These are phyloP conservation scores for Patella caerulea DNA, from an alignment of 2,888 invertebrate species.

Conservation along the genomic window DNA sequence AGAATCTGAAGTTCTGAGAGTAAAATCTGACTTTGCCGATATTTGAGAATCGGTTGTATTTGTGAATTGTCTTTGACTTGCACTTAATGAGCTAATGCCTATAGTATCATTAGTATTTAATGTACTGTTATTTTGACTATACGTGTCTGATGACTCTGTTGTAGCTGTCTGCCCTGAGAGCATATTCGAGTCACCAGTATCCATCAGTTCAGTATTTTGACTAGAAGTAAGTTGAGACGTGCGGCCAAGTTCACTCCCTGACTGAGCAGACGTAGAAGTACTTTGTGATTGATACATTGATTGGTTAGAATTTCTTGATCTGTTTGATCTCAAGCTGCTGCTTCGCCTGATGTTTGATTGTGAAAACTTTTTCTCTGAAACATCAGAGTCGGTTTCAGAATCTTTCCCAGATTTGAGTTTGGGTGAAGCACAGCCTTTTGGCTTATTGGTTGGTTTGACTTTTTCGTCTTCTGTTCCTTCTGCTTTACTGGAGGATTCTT, in stretches of 20 bases:
- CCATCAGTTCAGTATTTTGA: neutral
- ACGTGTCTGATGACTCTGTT: neutral
- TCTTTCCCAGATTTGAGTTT: neutral
- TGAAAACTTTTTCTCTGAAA: neutral
- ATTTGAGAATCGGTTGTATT: conserved; percentile 4
- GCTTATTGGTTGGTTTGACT: neutral
- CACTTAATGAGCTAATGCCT: neutral
- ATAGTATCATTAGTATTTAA: neutral
- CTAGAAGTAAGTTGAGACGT: neutral
- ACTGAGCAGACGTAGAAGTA: neutral
- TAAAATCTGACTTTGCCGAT: conserved; percentile 3
- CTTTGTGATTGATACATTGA: neutral
- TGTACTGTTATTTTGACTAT: neutral
- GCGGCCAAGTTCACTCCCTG: no score
- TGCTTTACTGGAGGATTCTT: conserved; percentile 12
- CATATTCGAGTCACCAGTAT: neutral
- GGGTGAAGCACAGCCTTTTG: neutral
- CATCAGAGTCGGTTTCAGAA: neutral
- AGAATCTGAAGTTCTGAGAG: conserved; percentile 23
- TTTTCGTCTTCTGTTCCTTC: neutral
- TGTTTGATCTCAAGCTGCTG: neutral
- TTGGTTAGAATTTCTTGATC: neutral
- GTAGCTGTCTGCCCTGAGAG: neutral
- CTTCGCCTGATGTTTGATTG: neutral
- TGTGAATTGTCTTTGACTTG: neutral